Evolutionary conservation across 2,113 vertebrate genomes (phyloP), one percentile per base, ranked within the genome.

Genomic region (Narcine bancroftii): DNA sequence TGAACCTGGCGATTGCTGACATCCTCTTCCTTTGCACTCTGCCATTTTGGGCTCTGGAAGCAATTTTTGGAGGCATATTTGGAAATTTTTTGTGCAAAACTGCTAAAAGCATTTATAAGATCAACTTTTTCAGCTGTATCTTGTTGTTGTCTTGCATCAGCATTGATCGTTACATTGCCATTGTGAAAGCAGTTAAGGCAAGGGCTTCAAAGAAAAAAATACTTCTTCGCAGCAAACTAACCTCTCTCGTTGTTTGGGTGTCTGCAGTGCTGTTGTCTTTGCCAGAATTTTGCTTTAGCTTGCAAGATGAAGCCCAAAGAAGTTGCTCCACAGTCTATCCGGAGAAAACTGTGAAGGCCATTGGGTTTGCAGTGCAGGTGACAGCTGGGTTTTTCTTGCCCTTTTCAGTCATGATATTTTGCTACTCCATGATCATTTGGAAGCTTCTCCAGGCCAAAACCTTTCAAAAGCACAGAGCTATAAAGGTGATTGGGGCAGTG

Each of bases 41-140:
- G n/a, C 98, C 98, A 66, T 97, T 99, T 94, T 97, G 97, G 98
- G 97, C 97, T 3, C 93, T 93, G 0, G 96, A 97, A 0, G 96
- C 97, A 0, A 93, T 93, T 0, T 93, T 93, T 0, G 96, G 95
- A 42, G 98, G 98, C 98, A 71, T 93, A 50, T 97, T 98, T 87
- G 94, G 95, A 65, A 36, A 92, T n/a, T 7, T 92, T 45, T 45
- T 96, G 92, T 99, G 98, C 95, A 98, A 97, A 93, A 66, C 95
- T 0, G 95, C 98, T 63, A 96, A 95, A 0, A 96, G 96, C 15
- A 92, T 96, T 93, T 98, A 98, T 92, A 98, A 97, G 94, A 96
- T 98, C 94, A 98, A 98, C 94, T 97, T 98, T 94, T 99, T 97
- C 50, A 95, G 97, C 94, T 97, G 97, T 92, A 97, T 97, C 96